These are phyloP conservation scores for Chlorodrepanis virens DNA, from an alignment of 2,113 vertebrate species.

Conservation along the genomic window DNA sequence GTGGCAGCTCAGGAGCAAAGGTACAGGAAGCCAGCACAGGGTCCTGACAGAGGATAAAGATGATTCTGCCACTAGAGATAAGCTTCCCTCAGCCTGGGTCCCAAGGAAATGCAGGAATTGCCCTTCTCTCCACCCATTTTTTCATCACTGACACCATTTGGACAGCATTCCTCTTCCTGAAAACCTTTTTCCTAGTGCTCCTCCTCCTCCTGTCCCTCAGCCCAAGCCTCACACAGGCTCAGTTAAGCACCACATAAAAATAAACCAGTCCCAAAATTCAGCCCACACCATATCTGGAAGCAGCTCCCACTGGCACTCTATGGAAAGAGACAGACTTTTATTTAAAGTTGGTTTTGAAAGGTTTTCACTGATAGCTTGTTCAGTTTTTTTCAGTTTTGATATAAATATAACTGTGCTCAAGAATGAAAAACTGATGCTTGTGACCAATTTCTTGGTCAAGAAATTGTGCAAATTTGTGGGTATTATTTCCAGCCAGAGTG, in stretches of 20 bases:
- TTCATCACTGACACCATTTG: not conserved
- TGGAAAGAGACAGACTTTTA: not conserved
- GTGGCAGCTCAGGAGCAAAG: not conserved
- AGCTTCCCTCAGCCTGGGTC: not conserved
- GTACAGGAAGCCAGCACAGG: not conserved
- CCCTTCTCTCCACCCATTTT: not conserved
- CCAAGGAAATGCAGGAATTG: accelerated
- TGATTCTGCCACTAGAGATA: not conserved
- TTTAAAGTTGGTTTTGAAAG: not conserved
- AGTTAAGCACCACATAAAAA: not conserved
- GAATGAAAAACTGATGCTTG: not conserved
- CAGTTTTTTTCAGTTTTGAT: not conserved
- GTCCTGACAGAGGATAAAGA: not conserved
- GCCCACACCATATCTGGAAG: not conserved
- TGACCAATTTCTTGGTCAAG: not conserved
- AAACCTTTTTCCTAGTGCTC: not conserved
- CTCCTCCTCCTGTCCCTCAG: not conserved
- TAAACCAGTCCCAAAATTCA: not conserved
- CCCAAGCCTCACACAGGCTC: not conserved
- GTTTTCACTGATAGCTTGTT: not conserved
- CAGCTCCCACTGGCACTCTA: not conserved
- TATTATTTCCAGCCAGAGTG: not conserved
- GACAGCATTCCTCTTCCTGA: not conserved
- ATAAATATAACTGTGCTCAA: not conserved
- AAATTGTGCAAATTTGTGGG: not conserved